phyloP scores from a whole-genome alignment of 2,797 vertebrate genomes.

The Hippocampus kuda region DNA sequence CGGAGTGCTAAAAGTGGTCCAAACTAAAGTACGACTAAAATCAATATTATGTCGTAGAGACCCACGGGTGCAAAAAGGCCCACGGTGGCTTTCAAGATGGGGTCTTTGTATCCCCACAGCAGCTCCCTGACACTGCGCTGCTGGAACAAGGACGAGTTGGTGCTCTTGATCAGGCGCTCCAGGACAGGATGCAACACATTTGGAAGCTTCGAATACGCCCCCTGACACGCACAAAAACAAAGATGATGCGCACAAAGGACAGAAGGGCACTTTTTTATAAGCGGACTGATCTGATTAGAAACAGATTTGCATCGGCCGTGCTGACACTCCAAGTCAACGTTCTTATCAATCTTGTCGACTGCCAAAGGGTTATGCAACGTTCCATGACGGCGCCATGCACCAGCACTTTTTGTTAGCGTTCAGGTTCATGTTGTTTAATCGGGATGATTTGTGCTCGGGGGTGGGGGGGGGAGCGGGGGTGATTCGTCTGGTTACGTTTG shows the following conservation, averaged over 20 bases:
- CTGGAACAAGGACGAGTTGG: slow-evolving; percentile 76
- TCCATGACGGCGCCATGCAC: too few species aligned
- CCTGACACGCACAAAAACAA: slow-evolving; percentile 56
- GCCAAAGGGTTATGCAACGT: neutral
- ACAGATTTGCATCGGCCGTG: neutral
- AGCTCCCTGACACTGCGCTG: slow-evolving; percentile 75
- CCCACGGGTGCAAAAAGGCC: slow-evolving; percentile 81
- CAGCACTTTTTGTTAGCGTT: too few species aligned
- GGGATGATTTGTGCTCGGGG: too few species aligned
- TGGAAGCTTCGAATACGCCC: slow-evolving; percentile 54
- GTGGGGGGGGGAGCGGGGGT: too few species aligned
- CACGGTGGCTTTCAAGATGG: slow-evolving; percentile 46
- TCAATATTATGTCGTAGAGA: neutral
- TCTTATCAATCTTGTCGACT: neutral
- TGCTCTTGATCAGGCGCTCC: slow-evolving; percentile 52
- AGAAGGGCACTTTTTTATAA: neutral
- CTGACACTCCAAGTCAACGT: neutral
- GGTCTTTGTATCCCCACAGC: slow-evolving; percentile 86
- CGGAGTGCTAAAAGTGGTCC: neutral
- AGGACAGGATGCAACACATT: slow-evolving; percentile 16
- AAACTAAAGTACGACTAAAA: neutral
- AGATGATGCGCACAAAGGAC: neutral
- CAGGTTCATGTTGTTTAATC: too few species aligned
- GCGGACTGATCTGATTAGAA: too few species aligned
- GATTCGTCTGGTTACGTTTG: too few species aligned